Conservation (phyloP, 2,113 vertebrate genomes). For the Orthochromis malagaraziensis region DNA sequence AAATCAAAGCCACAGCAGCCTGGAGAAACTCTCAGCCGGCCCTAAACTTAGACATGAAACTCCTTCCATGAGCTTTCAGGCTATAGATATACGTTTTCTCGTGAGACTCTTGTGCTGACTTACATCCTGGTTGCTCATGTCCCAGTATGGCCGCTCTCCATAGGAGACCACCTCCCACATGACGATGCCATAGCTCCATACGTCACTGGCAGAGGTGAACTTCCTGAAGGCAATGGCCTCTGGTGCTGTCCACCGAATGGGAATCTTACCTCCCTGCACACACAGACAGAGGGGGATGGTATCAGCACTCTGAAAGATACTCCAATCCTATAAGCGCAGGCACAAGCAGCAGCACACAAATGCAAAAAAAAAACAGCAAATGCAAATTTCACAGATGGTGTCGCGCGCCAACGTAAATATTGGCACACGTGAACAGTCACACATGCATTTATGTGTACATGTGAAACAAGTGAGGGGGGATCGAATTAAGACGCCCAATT, state of each 20-base stretch:
- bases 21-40: background rate
- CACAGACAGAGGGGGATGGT: background rate
- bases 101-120: conserved; percentile 8
- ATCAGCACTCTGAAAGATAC: background rate
- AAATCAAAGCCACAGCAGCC: conserved; percentile 30
- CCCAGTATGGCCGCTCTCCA: conserved; percentile 77
- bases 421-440: background rate
- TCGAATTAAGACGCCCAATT: conserved; percentile 23
- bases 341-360: background rate
- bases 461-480: conserved; percentile 1
- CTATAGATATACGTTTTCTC: background rate
- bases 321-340: background rate
- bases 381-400: conserved; percentile 13
- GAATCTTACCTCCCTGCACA: conserved; percentile 74
- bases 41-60: background rate
- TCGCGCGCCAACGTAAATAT: background rate
- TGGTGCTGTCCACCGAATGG: conserved; percentile 77
- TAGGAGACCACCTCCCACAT: conserved; percentile 82
- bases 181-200: conserved; percentile 78
- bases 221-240: conserved; percentile 79
- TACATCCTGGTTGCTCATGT: conserved; percentile 80
- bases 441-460: conserved; percentile 1
- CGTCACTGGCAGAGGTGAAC: conserved; percentile 75
- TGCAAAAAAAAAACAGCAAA: background rate
- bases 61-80: background rate